Percentiles rank a stretch among this genome's conserved stretches.
These are phyloP conservation scores for Euphonia xanthogaster DNA, from an alignment of 2,797 vertebrate species.

Conservation along the genomic window DNA sequence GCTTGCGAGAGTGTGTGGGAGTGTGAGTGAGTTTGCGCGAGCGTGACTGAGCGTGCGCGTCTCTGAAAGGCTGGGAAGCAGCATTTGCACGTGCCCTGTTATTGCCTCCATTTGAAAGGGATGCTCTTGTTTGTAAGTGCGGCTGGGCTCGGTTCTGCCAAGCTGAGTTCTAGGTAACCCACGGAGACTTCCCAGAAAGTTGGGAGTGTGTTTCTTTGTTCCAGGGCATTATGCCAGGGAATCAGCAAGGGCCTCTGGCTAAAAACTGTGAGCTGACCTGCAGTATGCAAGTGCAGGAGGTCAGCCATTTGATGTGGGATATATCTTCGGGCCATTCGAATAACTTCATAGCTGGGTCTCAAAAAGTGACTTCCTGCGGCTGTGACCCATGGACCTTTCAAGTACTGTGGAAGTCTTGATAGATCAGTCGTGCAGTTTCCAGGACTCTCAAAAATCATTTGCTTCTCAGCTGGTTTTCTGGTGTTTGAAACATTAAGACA, in stretches of 20 bases:
- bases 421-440: slow-evolving; percentile 35
- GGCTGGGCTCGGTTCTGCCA: not conserved
- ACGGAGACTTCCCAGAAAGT: slow-evolving; percentile 62
- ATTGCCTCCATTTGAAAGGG: slow-evolving; percentile 26
- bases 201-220: slow-evolving; percentile 66
- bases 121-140: slow-evolving; percentile 41
- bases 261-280: slow-evolving; percentile 66
- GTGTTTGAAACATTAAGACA: slow-evolving; percentile 44
- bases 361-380: slow-evolving; percentile 47
- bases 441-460: slow-evolving; percentile 2
- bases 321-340: slow-evolving; percentile 60
- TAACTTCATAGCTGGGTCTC: slow-evolving; percentile 56
- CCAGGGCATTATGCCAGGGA: slow-evolving; percentile 52
- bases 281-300: slow-evolving; percentile 59
- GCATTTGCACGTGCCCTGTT: not conserved
- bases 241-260: slow-evolving; percentile 62
- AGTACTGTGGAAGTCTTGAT: slow-evolving; percentile 56
- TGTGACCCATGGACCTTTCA: slow-evolving; percentile 65
- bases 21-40: too few relatives aligned
- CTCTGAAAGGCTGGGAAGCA: not conserved
- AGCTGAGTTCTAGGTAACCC: slow-evolving; percentile 63
- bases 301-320: slow-evolving; percentile 62
- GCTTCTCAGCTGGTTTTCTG: slow-evolving; percentile 21
- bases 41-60: too few relatives aligned
- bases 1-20: too few relatives aligned